Percentiles rank a stretch among this genome's conserved stretches.
Evolutionary conservation across 2,113 vertebrate genomes (phyloP).

Genomic region (Lutjanus erythropterus): DNA sequence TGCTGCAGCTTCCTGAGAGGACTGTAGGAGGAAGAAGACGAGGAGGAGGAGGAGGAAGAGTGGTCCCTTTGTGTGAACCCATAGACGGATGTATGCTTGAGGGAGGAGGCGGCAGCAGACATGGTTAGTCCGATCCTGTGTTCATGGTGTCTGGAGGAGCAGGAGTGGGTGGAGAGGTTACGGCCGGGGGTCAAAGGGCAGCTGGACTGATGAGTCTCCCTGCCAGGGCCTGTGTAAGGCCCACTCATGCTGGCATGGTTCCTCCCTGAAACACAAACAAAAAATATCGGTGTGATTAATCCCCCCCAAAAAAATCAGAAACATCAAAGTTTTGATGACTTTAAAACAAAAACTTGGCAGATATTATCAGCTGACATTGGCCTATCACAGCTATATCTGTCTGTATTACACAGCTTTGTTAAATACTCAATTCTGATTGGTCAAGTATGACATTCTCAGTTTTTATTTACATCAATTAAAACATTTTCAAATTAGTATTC

Average conservation of each 20-base stretch:
- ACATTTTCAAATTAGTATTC: too few relatives aligned
- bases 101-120: slow-evolving; percentile 80
- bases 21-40: slow-evolving; percentile 84
- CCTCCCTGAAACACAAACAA: slow-evolving; percentile 69
- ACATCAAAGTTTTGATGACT: background rate
- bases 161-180: slow-evolving; percentile 77
- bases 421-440: too few relatives aligned
- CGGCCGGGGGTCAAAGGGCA: slow-evolving; percentile 85
- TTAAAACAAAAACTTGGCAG: background rate
- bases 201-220: slow-evolving; percentile 84
- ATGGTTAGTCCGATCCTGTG: slow-evolving; percentile 81
- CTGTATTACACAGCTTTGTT: too few relatives aligned
- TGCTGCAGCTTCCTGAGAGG: slow-evolving; percentile 90
- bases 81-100: slow-evolving; percentile 80
- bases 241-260: slow-evolving; percentile 88
- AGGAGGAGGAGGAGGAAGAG: slow-evolving; percentile 55
- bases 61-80: slow-evolving; percentile 84
- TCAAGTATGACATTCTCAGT: too few relatives aligned
- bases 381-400: too few relatives aligned
- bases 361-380: too few relatives aligned
- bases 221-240: slow-evolving; percentile 86
- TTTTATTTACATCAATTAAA: too few relatives aligned
- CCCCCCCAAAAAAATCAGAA: background rate
- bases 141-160: slow-evolving; percentile 82
- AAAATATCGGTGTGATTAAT: slow-evolving; percentile 22